These are phyloP conservation scores for Podarcis siculus DNA, from an alignment of 2,797 vertebrate genomes.

Conservation along the genomic window DNA sequence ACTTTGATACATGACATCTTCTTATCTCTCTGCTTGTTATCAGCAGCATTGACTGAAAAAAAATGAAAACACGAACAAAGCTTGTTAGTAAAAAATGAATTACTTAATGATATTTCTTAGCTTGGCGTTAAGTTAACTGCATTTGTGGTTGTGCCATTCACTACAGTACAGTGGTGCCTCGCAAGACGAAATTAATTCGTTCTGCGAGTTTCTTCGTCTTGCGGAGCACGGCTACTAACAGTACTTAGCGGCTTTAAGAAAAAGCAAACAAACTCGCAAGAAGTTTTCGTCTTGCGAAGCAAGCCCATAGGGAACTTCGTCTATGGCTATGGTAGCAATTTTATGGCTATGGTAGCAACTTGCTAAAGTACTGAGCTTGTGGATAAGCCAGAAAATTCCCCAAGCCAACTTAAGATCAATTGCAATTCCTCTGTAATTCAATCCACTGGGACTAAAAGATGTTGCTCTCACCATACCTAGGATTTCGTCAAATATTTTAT, in stretches of 20 bases:
- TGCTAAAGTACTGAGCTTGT: background rate
- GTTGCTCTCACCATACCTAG: conserved; percentile 81
- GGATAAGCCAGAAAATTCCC: background rate
- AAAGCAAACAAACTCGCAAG: too few species aligned
- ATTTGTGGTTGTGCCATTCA: background rate
- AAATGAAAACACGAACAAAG: conserved; percentile 7
- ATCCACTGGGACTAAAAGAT: background rate
- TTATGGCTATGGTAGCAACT: background rate
- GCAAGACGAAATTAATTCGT: too few species aligned
- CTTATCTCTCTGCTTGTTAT: conserved; percentile 97
- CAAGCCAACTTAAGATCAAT: background rate
- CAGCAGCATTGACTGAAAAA: conserved; percentile 92
- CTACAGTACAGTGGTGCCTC: too few species aligned
- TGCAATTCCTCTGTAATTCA: background rate
- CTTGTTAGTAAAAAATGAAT: background rate
- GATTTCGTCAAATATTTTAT: conserved; percentile 99
- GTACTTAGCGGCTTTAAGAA: too few species aligned
- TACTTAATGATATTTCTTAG: background rate
- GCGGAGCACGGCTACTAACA: too few species aligned
- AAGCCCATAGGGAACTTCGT: too few species aligned
- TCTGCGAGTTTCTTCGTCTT: too few species aligned
- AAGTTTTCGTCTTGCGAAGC: too few species aligned
- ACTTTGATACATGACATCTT: conserved; percentile 95
- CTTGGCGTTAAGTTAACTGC: background rate
- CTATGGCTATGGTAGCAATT: too few species aligned